Evolutionary conservation across 2,888 invertebrate species (phyloP), one percentile per base, ranked within the genome.

Genomic region (Sylvicola cinctus): DNA sequence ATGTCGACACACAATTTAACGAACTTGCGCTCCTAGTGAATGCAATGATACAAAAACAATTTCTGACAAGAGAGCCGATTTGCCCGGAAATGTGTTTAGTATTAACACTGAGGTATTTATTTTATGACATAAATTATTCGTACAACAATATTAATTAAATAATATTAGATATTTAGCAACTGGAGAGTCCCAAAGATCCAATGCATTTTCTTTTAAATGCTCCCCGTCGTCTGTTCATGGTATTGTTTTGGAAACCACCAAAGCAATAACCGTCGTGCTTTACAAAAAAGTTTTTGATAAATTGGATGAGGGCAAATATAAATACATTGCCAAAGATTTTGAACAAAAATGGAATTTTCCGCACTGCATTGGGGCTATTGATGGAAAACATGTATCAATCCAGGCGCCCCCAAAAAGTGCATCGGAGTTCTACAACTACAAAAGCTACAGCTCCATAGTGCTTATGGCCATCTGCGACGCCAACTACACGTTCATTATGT

Each of bases 341-440:
- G 30, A 32, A 27, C 17, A 37, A 3, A 30, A 27, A 11, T 46
- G 46, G 43, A 40, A 45, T 32, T 31, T 45, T 5, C 42, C 45
- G 3, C 40, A 44, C 31, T 47, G 45, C 31, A 33, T 42, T 2
- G 44, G 43, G 8, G 38, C 41, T 7, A 38, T 44, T 8, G 44
- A 44, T 29, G 44, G 46, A 1, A 46, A 44, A 32, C 45, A 47
- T 30, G 36, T 46, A 7, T 6, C 29, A 7, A 42, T 46, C 10
- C 35, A 43, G 40, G 35, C 38, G 17, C 44, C 45, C 15, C 8
- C 35, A 30, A 39, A 44, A 16, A 44, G 38, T 32, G 45, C 44
- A 12, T 34, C 41, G 8, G 5, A 32, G 11, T 46, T 30, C 32
- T 41, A 31, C 28, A 46, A 45, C 36, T 45, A 45, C 29, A 41